Conservation (phyloP, 2,113 vertebrate genomes). For the Sminthopsis crassicaudata region DNA sequence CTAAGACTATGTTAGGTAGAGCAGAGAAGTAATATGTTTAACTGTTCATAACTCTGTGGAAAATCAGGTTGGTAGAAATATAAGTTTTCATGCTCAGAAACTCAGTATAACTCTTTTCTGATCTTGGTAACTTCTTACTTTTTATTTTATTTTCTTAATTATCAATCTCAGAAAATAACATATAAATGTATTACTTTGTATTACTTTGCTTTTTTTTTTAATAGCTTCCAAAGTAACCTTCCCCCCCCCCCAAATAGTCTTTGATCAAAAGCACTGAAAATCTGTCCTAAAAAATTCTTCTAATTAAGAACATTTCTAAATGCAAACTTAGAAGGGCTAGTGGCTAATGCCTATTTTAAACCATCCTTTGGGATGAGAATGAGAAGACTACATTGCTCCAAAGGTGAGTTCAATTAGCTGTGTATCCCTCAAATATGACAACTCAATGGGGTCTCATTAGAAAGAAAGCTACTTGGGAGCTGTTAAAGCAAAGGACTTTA, state of each 20-base stretch:
- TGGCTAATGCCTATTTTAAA: neutral
- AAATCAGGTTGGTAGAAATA: neutral
- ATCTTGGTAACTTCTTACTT: neutral
- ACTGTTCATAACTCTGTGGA: neutral
- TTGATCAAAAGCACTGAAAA: neutral
- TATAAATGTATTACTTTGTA: no score
- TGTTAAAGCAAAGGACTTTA: neutral
- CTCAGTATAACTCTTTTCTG: neutral
- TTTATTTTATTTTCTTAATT: neutral
- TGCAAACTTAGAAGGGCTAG: neutral
- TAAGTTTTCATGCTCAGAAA: neutral
- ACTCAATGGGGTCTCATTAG: neutral
- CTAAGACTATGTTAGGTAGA: neutral
- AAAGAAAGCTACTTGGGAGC: neutral
- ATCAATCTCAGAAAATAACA: no score
- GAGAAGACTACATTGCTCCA: neutral
- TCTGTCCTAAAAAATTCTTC: neutral
- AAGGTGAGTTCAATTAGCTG: neutral
- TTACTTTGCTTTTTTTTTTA: no score
- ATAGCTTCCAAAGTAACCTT: no score
- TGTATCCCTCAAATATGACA: neutral
- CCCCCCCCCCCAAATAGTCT: no score
- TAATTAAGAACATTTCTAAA: constrained; percentile 4
- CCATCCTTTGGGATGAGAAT: neutral
- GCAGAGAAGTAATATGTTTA: neutral